phyloP scores from a whole-genome alignment of 2,797 vertebrate genomes.

The Tamandua tetradactyla region DNA sequence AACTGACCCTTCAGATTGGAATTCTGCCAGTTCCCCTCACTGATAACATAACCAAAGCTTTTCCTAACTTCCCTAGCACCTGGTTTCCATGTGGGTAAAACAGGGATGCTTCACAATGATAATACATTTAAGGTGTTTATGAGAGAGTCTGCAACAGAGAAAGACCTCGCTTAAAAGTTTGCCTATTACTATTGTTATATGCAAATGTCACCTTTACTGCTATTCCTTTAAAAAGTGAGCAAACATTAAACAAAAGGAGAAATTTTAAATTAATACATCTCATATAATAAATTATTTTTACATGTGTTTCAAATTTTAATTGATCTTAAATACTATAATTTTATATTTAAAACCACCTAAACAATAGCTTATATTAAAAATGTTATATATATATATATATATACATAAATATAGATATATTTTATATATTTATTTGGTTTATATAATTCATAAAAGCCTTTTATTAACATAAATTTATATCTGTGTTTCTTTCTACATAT shows the following conservation, averaged over 20 bases:
- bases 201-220: neutral
- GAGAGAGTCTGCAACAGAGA: neutral
- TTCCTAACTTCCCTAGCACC: neutral
- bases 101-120: neutral
- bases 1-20: neutral
- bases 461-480: no score
- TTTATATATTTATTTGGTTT: no score
- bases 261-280: no score
- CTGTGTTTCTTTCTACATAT: no score
- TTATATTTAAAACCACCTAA: no score
- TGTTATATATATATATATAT: no score
- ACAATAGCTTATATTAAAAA: no score
- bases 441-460: no score
- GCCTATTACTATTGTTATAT: neutral
- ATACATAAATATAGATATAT: no score
- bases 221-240: neutral
- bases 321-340: no score
- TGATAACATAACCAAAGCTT: rapidly evolving
- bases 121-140: neutral
- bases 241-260: neutral
- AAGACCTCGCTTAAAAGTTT: neutral
- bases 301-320: no score
- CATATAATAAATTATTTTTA: no score
- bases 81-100: neutral
- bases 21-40: neutral